Evolutionary conservation across 1,140 invertebrate genomes (phyloP), one percentile per base, ranked within the genome.

Genomic region (Dufourea novaeangliae): DNA sequence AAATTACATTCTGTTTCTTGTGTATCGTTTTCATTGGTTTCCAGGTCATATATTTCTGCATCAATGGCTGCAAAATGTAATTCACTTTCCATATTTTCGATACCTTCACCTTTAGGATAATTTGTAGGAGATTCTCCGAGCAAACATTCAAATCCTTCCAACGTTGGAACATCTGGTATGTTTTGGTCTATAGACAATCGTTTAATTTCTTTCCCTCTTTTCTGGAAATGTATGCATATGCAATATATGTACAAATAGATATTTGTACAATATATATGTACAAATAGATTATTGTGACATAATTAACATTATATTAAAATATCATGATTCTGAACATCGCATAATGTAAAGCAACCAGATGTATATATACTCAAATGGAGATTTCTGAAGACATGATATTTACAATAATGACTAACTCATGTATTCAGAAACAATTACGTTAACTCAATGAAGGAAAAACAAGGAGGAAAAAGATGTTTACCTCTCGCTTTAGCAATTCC

Each of bases 61-160:
- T 93, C 92, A 39, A 92, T 92, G 27, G 92, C 90, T 32, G 92
- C 92, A 12, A 91, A 92, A 81, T 92, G 90, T 17, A 93, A 85
- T 79, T 93, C 91, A 64, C 91, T 92, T 68, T 93, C 92, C 88
- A 93, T 92, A 73, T 92, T 90, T 68, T 92, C 91, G n/a, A 93
- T 78, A 6, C 90, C 89, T 82, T 92, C 90, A 32, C 89, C 90
- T 54, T 87, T 87, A 5, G 91, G 91, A 82, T 92, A 92, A 88
- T 91, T 92, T 12, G 90, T 91, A 14, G 91, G 90, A 0, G 91
- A 92, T 81, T 92, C 91, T 20, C 89, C 90, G 0, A 92, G 84
- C 32, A 93, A 71, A 64, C 90, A 92, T 59, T 92, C 92, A 68
- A 92, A 93, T 62, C 92, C 92, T 70, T 92, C 92, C 69, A 92